Percentiles rank a stretch among this genome's conserved stretches.
phyloP scores from a whole-genome alignment of 1,140 invertebrate genomes.

The Melipona quadrifasciata region DNA sequence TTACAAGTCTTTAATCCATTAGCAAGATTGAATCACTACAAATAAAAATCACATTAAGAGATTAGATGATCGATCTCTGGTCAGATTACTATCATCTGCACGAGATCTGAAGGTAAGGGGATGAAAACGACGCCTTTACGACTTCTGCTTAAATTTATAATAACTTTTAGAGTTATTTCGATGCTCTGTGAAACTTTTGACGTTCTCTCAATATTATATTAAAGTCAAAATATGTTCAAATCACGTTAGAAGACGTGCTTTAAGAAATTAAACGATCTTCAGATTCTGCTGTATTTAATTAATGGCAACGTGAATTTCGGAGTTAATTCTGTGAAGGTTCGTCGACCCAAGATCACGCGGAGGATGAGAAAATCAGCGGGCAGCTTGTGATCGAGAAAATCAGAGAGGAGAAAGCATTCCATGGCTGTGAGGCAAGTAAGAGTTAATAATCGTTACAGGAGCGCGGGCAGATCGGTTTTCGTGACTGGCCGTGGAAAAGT shows the following conservation, averaged over 20 bases:
- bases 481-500: neutral
- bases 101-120: no score
- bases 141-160: no score
- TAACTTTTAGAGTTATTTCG: no score
- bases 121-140: neutral
- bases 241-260: no score
- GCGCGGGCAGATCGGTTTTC: neutral
- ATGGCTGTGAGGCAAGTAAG: slow-evolving; percentile 19
- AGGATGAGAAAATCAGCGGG: neutral
- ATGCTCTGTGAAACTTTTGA: no score
- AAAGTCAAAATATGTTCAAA: no score
- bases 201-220: no score
- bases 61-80: no score
- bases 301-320: no score
- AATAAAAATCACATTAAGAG: neutral
- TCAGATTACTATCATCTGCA: fast-evolving
- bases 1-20: neutral
- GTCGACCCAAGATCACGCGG: neutral
- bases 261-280: no score
- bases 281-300: no score
- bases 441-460: slow-evolving; percentile 11
- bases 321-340: no score
- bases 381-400: neutral
- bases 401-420: slow-evolving; percentile 9
- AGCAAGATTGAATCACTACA: neutral